Base-by-base conservation (phyloP, 2,113 vertebrate species). In the Cricetomys ansorgei region DNA sequence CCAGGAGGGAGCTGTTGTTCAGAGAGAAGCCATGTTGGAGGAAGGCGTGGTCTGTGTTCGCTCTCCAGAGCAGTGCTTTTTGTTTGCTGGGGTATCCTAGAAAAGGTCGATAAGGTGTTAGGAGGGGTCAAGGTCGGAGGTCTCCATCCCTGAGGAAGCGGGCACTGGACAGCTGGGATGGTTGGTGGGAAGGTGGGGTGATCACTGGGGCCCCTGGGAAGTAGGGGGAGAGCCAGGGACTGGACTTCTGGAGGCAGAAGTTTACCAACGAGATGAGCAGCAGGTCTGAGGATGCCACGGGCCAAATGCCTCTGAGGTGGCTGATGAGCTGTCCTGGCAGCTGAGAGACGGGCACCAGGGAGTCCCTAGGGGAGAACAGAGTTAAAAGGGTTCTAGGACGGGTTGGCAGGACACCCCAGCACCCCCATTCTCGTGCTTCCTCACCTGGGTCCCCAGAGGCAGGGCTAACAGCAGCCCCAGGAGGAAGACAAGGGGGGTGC, bases 341-440 rank as follows among this genome's bases (percentile, higher is more conserved):
- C 57, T 29, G 97, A 29, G 45, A 94, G 62, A 76, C 88, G 97
- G 2, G 72, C 87, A 3, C 94, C 62, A 34, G 97, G 96, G 76
- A 97, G 91, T 55, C 97, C 98, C 88, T 91, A 92, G 43, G 92
- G 81, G 55, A 97, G 80, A 92, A 69, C 2, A 92, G 98, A 98
- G 94, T 99, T 98, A 97, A 98, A 98, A 93, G 98, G 98, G 98
- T 98, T 99, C 98, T 98, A 92, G 98, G 98, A 62, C 31, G 97
- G 62, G 99, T 91, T 15, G 97, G 98, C 98, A 98, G 97, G 96
- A 98, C 98, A 8, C 64, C 94, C n/a, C 98, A 98, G 88, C 40
- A 27, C 5, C 77, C 89, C 55, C 19, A 1, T 48, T 50, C 16
- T 84, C 73, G 70, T 64, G 48, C 76, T 55, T 77, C 55, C 96